phyloP scores from a whole-genome alignment of 2,113 vertebrate genomes.

The Colinus virginianus region DNA sequence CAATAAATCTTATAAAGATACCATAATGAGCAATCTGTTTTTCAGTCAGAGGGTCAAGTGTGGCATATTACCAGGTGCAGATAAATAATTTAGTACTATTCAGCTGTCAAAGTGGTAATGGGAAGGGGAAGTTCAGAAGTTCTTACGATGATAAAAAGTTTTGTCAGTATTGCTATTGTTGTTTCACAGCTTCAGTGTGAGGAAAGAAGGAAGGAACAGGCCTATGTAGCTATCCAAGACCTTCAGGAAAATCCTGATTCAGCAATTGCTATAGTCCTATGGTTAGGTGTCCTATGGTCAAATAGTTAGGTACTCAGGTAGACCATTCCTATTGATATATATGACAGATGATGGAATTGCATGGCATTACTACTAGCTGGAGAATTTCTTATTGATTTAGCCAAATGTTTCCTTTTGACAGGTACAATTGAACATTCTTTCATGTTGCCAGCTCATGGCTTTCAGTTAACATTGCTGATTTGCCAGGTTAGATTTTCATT shows the following conservation, averaged over 20 bases:
- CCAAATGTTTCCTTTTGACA: not conserved
- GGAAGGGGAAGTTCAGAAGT: not conserved
- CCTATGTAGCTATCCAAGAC: not conserved
- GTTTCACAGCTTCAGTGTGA: not conserved
- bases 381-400: constrained; percentile 3
- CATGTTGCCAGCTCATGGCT: not conserved
- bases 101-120: not conserved
- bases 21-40: not conserved
- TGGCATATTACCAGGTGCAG: not conserved
- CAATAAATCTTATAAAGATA: not conserved
- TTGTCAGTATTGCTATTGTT: not conserved
- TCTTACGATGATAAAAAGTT: not conserved
- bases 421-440: not conserved
- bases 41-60: not conserved
- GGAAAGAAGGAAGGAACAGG: not conserved
- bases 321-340: not conserved
- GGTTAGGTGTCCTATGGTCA: not conserved
- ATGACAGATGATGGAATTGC: not conserved
- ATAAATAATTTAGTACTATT: not conserved
- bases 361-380: not conserved
- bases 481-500: not conserved
- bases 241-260: not conserved
- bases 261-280: not conserved
- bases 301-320: not conserved
- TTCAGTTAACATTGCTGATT: not conserved